Evolutionary conservation across 2,888 invertebrate genomes (phyloP), one percentile per base, ranked within the genome.

Genomic region (Drosophila affinis): DNA sequence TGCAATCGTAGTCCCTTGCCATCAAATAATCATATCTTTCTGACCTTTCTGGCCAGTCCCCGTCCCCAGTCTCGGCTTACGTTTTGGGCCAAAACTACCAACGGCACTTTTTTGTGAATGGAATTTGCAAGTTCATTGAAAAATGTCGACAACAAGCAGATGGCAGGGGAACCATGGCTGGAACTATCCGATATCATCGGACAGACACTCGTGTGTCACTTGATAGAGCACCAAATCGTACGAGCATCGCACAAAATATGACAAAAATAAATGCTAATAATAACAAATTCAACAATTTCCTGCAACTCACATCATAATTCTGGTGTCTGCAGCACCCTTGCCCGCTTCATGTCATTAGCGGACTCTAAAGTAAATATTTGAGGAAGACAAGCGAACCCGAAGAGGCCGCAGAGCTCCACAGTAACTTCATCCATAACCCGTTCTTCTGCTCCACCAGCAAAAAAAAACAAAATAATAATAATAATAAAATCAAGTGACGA

Each of bases 321-420:
- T 39, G 39, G 14, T 39, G 39, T 39, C 14, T 39, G 44, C 14
- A 14, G 44, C 59, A 58, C 49, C 65, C 60, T 72, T 72, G 72
- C 78, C 39, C 74, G 76, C 69, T 76, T 77, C 72, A 77, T 87
- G 81, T 85, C 84, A 88, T 84, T 84, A 88, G 87, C 84, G 83
- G 74, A 63, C 79, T 63, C 81, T 48, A 74, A 80, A 88, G 78
- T 75, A 88, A 85, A 88, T 83, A 84, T 84, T 87, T 87, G 81
- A 87, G 64, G 75, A 75, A 78, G 78, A 88, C 83, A 85, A 79
- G 72, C 77, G 68, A 77, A 78, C 56, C 62, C 29, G 29, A 29
- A 29, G 9, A 29, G 29, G 7, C 2, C 57, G 70, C 53, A 39
- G 39, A 39, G 64, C 64, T 51, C 64, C 56, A 17, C 34, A 39